Evolutionary conservation across 2,888 invertebrate species (phyloP).

Genomic region (Carcina quercana): DNA sequence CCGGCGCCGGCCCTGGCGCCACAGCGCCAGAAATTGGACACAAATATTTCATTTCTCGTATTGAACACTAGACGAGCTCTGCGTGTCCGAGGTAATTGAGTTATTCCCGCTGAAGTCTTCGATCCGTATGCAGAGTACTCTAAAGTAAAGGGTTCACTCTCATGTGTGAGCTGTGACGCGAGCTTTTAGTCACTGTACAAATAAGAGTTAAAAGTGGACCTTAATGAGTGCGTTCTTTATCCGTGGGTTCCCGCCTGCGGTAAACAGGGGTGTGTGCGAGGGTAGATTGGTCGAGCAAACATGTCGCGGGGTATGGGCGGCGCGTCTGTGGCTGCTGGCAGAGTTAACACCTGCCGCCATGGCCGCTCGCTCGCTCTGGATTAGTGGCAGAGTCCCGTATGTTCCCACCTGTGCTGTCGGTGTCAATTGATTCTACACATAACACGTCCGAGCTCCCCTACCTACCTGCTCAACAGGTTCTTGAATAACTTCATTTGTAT

Average conservation of each 20-base stretch:
- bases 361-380: conserved; percentile 40
- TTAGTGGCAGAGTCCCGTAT: conserved; percentile 34
- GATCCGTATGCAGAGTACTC: conserved; percentile 19
- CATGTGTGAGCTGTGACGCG: conserved; percentile 38
- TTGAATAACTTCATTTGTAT: conserved; percentile 6
- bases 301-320: conserved; percentile 63
- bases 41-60: conserved; percentile 66
- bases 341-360: conserved; percentile 59
- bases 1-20: conserved; percentile 66
- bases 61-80: conserved; percentile 41
- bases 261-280: conserved; percentile 29
- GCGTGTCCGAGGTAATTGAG: conserved; percentile 50
- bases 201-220: conserved; percentile 37
- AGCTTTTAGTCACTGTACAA: conserved; percentile 53
- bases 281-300: conserved; percentile 52
- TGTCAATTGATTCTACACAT: conserved; percentile 38
- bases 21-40: conserved; percentile 55
- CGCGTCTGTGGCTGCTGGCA: conserved; percentile 52
- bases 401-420: conserved; percentile 40
- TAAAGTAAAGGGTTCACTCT: conserved; percentile 20
- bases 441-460: conserved; percentile 11
- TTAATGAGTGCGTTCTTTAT: conserved; percentile 35
- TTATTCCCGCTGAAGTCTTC: conserved; percentile 35
- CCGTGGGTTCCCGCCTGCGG: conserved; percentile 31
- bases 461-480: conserved; percentile 1